These are phyloP conservation scores for Drosophila anceps DNA, from an alignment of 2,888 invertebrate species.

Conservation along the genomic window DNA sequence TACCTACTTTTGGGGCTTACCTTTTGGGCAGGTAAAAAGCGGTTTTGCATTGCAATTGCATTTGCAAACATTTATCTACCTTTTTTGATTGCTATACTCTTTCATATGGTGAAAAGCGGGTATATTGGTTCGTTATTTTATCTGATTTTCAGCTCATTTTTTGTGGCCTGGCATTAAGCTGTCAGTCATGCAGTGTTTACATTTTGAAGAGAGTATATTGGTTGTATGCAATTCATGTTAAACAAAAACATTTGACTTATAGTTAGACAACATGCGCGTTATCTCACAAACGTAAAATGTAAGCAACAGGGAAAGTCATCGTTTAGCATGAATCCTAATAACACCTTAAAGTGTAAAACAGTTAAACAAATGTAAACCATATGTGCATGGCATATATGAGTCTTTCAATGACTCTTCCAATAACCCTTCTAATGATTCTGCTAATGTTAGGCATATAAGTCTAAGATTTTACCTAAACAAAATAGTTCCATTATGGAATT, in stretches of 20 bases:
- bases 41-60: constrained; percentile 22
- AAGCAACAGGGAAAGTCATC: background rate
- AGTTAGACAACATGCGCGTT: background rate
- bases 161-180: background rate
- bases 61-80: constrained; percentile 39
- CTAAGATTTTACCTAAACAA: background rate
- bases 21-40: constrained; percentile 16
- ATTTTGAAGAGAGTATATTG: background rate
- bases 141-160: too few species aligned
- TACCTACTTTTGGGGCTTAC: constrained; percentile 6
- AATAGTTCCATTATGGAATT: too few species aligned
- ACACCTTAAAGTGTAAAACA: background rate
- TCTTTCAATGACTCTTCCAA: background rate
- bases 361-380: background rate
- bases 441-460: background rate
- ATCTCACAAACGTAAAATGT: background rate
- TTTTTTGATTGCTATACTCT: background rate
- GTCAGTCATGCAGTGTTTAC: background rate
- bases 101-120: background rate
- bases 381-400: background rate
- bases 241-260: too few species aligned
- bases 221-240: too few species aligned
- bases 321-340: too few species aligned
- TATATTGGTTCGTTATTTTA: background rate
- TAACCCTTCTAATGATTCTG: background rate